Base-by-base conservation (phyloP, 2,797 vertebrate genomes). In the Ataeniobius toweri region DNA sequence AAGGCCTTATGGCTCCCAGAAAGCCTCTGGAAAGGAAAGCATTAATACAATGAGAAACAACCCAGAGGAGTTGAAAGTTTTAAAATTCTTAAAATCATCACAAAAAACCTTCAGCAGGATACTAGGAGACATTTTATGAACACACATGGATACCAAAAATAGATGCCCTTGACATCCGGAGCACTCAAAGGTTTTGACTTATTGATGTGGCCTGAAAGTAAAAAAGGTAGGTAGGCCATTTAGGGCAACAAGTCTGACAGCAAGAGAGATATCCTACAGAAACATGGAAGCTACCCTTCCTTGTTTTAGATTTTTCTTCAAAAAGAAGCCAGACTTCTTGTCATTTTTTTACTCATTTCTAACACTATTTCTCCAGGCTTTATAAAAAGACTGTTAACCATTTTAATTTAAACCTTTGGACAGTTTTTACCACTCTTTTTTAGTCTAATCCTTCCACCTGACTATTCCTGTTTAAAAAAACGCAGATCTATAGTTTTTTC, bases 1-100 rank as follows among this genome's bases (percentile, higher is more conserved):
- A 99, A 91, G 0, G 97, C 97, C 93, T 99, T 99, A 94, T 99
- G 98, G 91, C 98, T 96, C 83, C 97, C 96, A 0, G 98, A 99
- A 91, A 99, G 96, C 91, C 97, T 99, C 98, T 99, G 94, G 76
- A 95, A 93, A 75, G 46, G 24, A 50, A 68, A 73, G 71, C 0
- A 84, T 6, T 71, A 78, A 85, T 31, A 81, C 58, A 76, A 53
- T 53, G 65, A 68, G 63, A n/a, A 76, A 31, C 18, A 7, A 63
- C 3, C 1, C 6, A 77, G 71, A 18, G n/a, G 28, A 24, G 36
- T 78, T 76, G 70, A 26, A 73, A 70, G 71, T 20, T 71, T 65
- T 59, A 79, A 67, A 56, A 69, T 80, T 78, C 65, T 70, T n/a
- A 20, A 76, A 73, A 80, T 74, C 31, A 74, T 26, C 13, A 31